Conservation (phyloP, 2,797 vertebrate species). For the Aphelocoma californica region DNA sequence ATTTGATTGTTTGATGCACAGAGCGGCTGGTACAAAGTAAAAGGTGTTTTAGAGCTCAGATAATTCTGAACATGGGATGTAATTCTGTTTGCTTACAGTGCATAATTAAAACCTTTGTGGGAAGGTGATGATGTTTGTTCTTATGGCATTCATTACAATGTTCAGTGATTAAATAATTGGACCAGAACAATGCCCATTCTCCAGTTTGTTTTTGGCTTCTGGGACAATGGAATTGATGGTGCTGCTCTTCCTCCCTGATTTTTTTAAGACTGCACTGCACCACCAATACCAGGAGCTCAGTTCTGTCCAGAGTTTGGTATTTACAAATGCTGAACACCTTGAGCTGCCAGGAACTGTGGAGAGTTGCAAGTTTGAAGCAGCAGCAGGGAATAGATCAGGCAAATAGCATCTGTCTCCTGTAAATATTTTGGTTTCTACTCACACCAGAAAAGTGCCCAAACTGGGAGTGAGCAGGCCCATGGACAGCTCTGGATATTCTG, state of each 20-base stretch:
- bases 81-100: constrained; percentile 39
- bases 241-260: neutral
- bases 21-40: neutral
- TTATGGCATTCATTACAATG: neutral
- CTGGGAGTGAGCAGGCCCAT: neutral
- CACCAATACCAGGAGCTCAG: neutral
- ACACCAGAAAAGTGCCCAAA: neutral
- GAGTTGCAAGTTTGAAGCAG: neutral
- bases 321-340: neutral
- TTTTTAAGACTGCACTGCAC: neutral
- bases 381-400: neutral
- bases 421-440: neutral
- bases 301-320: neutral
- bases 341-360: neutral
- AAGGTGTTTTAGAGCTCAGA: constrained; percentile 17
- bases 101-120: constrained; percentile 50
- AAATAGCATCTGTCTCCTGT: neutral
- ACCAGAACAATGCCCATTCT: neutral
- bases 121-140: constrained; percentile 35
- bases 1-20: constrained; percentile 53
- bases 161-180: neutral
- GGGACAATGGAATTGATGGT: neutral
- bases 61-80: constrained; percentile 37
- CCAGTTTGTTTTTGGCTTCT: neutral
- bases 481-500: neutral